Conservation (phyloP, 1,140 invertebrate species). For the Drosophila auraria region DNA sequence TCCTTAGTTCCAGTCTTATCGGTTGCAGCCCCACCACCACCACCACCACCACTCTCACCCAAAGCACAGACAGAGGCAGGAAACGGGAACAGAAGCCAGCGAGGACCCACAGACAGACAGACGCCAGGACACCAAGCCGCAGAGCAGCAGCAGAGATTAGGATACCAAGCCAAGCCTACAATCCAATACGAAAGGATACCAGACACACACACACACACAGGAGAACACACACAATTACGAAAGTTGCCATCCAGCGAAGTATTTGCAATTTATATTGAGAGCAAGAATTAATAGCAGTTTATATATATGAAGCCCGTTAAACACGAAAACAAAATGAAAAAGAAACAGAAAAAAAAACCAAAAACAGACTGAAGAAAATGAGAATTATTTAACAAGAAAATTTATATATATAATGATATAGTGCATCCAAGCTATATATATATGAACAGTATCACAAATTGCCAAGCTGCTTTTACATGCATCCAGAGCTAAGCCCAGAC, state of each 20-base stretch:
- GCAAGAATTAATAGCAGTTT: constrained; percentile 57
- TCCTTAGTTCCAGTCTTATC: constrained; percentile 21
- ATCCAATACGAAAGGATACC: constrained; percentile 13
- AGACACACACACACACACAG: constrained; percentile 18
- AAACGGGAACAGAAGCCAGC: constrained; percentile 12
- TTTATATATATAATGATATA: constrained; percentile 64
- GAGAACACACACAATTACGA: constrained; percentile 65
- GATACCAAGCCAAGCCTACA: constrained; percentile 52
- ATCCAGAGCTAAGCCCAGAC: constrained; percentile 28
- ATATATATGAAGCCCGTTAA: constrained; percentile 44
- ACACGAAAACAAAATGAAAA: constrained; percentile 40
- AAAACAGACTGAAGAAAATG: constrained; percentile 76
- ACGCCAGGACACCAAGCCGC: constrained; percentile 6
- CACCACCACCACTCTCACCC: constrained; percentile 1
- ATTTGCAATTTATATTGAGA: constrained; percentile 76
- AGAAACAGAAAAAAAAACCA: constrained; percentile 46
- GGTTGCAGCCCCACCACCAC: constrained; percentile 18
- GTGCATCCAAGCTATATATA: constrained; percentile 33
- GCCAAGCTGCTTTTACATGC: constrained; percentile 63
- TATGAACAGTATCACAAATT: constrained; percentile 39
- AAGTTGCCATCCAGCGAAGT: constrained; percentile 80
- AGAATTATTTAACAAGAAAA: constrained; percentile 66
- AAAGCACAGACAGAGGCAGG: constrained; percentile 19
- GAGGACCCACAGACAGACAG: constrained; percentile 25
- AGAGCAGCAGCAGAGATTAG: constrained; percentile 44